Percentiles rank a stretch among this genome's conserved stretches.
These are phyloP conservation scores for Bradypodion pumilum DNA, from an alignment of 2,797 vertebrate genomes.

Conservation along the genomic window DNA sequence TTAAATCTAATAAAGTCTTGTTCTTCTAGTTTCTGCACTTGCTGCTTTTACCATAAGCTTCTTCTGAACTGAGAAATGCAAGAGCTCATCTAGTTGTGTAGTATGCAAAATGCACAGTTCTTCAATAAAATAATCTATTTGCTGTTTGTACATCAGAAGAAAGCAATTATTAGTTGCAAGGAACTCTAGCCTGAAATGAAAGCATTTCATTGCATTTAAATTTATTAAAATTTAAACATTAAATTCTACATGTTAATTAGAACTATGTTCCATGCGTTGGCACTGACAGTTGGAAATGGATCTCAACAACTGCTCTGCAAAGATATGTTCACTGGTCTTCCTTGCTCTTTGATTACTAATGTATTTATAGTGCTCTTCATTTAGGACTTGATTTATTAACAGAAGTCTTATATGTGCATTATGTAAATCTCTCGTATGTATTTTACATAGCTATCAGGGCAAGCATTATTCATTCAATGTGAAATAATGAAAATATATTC, in stretches of 20 bases:
- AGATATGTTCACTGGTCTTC: slow-evolving; percentile 36
- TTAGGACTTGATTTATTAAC: slow-evolving; percentile 50
- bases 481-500: background rate
- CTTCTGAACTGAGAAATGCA: background rate
- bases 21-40: slow-evolving; percentile 35
- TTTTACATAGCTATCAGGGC: slow-evolving; percentile 21
- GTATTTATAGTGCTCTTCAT: slow-evolving; percentile 56
- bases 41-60: background rate
- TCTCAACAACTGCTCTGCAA: slow-evolving; percentile 48
- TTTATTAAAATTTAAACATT: slow-evolving; percentile 56
- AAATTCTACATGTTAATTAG: slow-evolving; percentile 53
- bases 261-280: slow-evolving; percentile 22
- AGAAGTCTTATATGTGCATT: slow-evolving; percentile 44
- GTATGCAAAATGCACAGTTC: background rate
- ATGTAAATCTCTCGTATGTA: slow-evolving; percentile 43
- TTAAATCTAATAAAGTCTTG: slow-evolving; percentile 9
- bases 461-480: slow-evolving; percentile 5
- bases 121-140: background rate
- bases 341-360: slow-evolving; percentile 55
- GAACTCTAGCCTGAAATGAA: slow-evolving; percentile 43
- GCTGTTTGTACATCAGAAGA: background rate
- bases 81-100: slow-evolving; percentile 14
- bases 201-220: slow-evolving; percentile 49
- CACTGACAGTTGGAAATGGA: slow-evolving; percentile 46
- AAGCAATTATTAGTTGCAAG: slow-evolving; percentile 35